These are phyloP conservation scores for Cervus canadensis DNA, from an alignment of 2,113 vertebrate species.

Conservation along the genomic window DNA sequence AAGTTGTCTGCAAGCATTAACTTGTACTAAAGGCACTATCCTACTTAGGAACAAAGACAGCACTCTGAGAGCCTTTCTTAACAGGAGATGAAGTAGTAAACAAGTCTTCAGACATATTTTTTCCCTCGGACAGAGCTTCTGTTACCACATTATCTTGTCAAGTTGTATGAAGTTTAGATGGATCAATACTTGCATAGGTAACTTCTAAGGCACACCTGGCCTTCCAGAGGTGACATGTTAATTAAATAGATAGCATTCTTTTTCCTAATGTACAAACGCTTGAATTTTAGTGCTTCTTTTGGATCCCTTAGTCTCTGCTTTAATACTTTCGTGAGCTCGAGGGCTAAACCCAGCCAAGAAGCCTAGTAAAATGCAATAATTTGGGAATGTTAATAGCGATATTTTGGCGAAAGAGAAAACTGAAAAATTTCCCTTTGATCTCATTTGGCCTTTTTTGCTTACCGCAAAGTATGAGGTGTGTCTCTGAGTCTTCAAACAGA, in stretches of 20 bases:
- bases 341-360: conserved; percentile 18
- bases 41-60: conserved; percentile 41
- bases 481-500: neutral
- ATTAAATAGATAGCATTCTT: conserved; percentile 63
- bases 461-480: neutral
- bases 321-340: conserved; percentile 37
- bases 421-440: conserved; percentile 34
- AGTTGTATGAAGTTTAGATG: conserved; percentile 27
- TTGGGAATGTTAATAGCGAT: conserved; percentile 1
- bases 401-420: conserved; percentile 33
- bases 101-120: conserved; percentile 53
- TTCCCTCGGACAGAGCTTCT: conserved; percentile 33
- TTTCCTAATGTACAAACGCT: conserved; percentile 29
- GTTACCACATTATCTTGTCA: conserved; percentile 68
- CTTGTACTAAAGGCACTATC: neutral
- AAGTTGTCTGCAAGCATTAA: conserved; percentile 19
- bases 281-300: conserved; percentile 3
- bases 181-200: conserved; percentile 49
- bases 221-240: conserved; percentile 56
- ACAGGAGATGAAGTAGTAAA: conserved; percentile 10
- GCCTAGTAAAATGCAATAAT: conserved; percentile 17
- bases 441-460: neutral
- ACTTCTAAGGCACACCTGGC: conserved; percentile 72
- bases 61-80: neutral
- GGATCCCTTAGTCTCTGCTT: neutral